Evolutionary conservation across 2,888 invertebrate species (phyloP), one percentile per base, ranked within the genome.

Genomic region (Glomeris marginata): DNA sequence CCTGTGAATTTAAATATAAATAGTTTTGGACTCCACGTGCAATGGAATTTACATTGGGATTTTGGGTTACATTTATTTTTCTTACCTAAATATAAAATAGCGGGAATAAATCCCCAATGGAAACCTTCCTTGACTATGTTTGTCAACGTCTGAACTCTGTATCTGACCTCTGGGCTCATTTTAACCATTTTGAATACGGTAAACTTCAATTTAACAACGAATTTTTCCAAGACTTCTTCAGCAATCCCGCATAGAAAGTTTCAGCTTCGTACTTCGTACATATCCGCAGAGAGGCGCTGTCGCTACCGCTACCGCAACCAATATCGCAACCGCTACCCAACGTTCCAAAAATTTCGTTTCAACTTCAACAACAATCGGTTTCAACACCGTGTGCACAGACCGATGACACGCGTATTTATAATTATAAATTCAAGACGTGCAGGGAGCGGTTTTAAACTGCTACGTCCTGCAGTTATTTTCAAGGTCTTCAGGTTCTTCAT

Each of bases 51-150:
- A 41, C 10, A 16, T 10, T 3, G n/a, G n/a, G n/a, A 8, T 20
- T 20, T 42, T 20, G 6, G 20, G 21, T n/a, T n/a, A 6, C 43
- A 41, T 41, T 41, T 15, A 13, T 41, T 20, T 22, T n/a, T 52
- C 54, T 55, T 59, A 63, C 81, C 81, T 65, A 81, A 65, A 66
- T 77, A 81, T 15, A 81, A 62, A 22, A 81, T 75, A 37, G 76
- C 70, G 1, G 81, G 81, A 52, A 81, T 76, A 56, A 80, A 81
- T 41, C 78, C 79, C 73, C 77, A 79, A 59, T 80, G 79, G 57
- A 80, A 79, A 49, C 74, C 58, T 1, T 74, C 74, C 65, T 77
- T 78, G 10, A 72, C 71, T 1, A 74, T 55, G 41, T 73, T 73
- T 42, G 79, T 66, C 6, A 81, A 75, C 28, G 74, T 64, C 35